These are phyloP conservation scores for Portunus trituberculatus DNA, from an alignment of 1,140 invertebrate genomes.

Conservation along the genomic window DNA sequence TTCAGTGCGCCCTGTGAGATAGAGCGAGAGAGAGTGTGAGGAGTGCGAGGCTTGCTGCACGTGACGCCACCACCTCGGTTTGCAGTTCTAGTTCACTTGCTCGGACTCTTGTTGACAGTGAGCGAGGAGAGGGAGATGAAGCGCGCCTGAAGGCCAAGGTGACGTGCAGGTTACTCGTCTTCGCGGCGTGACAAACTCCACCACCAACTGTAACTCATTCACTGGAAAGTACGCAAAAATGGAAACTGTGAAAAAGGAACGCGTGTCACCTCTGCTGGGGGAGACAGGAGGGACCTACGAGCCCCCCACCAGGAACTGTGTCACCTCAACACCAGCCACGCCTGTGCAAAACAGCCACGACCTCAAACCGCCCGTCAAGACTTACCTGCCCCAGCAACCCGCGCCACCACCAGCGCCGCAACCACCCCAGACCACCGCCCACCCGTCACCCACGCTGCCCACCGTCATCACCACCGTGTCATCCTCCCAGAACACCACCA, in stretches of 20 bases:
- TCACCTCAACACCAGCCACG: background rate
- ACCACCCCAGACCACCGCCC: constrained; percentile 6
- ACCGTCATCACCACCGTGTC: constrained; percentile 40
- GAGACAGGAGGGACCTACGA: constrained; percentile 41
- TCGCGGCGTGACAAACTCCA: background rate
- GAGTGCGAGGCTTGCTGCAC: constrained; percentile 23
- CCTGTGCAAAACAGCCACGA: background rate
- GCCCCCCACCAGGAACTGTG: background rate
- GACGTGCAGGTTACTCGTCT: background rate
- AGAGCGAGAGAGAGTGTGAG: background rate
- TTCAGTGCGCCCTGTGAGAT: constrained; percentile 45
- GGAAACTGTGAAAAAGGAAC: constrained; percentile 69
- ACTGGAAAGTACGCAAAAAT: background rate
- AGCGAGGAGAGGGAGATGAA: background rate
- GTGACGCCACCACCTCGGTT: background rate
- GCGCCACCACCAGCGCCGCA: background rate
- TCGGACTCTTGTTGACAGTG: background rate
- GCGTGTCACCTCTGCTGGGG: constrained; percentile 54
- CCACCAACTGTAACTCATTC: too few relatives aligned
- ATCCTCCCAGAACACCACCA: background rate
- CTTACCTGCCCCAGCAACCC: constrained; percentile 1
- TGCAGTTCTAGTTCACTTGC: constrained; percentile 32
- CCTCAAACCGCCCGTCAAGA: constrained; percentile 48
- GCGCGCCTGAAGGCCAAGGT: too few relatives aligned
- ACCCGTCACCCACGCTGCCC: background rate